phyloP scores from a whole-genome alignment of 2,113 vertebrate species.

The Melanostigma gelatinosum region DNA sequence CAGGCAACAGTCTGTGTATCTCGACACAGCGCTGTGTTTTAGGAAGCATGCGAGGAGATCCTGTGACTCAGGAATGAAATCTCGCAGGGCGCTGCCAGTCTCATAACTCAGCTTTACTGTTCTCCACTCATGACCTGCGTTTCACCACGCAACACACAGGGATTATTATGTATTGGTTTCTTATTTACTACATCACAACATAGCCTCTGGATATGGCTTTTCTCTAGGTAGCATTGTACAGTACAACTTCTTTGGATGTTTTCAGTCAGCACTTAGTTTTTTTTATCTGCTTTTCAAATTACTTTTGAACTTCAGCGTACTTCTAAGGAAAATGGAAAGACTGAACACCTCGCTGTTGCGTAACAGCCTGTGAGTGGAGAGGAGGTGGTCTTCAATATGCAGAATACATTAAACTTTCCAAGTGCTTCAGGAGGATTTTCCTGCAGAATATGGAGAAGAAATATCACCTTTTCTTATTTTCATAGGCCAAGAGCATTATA shows the following conservation, averaged over 20 bases:
- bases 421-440: slow-evolving; percentile 67
- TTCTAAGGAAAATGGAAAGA: slow-evolving; percentile 76
- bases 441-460: slow-evolving; percentile 50
- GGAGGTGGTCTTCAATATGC: slow-evolving; percentile 75
- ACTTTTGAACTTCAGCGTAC: slow-evolving; percentile 67
- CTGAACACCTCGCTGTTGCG: slow-evolving; percentile 76
- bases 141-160: slow-evolving; percentile 20
- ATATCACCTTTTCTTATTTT: slow-evolving; percentile 47
- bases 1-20: not conserved
- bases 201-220: not conserved
- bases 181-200: not conserved
- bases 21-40: slow-evolving; percentile 10
- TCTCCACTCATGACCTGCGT: slow-evolving; percentile 41
- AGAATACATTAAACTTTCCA: slow-evolving; percentile 77
- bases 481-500: slow-evolving; percentile 24
- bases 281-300: slow-evolving; percentile 72
- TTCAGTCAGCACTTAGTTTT: slow-evolving; percentile 20
- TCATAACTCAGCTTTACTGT: slow-evolving; percentile 55
- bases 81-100: slow-evolving; percentile 33
- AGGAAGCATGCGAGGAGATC: slow-evolving; percentile 19
- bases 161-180: not conserved
- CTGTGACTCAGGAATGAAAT: slow-evolving; percentile 45
- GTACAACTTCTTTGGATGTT: slow-evolving; percentile 20
- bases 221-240: slow-evolving; percentile 5
- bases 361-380: slow-evolving; percentile 64